Percentiles rank a stretch among this genome's conserved stretches.
phyloP scores from a whole-genome alignment of 2,888 invertebrate species.

The Pelosia muscerda region DNA sequence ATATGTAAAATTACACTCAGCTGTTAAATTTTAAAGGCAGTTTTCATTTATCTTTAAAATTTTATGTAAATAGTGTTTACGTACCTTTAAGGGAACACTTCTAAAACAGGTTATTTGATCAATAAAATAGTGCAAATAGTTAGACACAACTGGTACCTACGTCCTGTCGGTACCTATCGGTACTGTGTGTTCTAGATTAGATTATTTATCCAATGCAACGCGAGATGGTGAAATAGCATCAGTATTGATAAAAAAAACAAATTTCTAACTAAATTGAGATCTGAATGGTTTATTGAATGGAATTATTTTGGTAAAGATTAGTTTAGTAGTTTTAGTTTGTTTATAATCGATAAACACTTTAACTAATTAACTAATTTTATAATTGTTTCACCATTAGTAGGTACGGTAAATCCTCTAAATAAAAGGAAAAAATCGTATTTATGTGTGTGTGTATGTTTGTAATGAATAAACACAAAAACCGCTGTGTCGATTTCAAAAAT shows the following conservation, averaged over 20 bases:
- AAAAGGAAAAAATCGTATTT: too few species aligned
- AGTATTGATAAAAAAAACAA: not conserved
- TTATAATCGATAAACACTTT: too few species aligned
- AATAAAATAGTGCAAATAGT: constrained; percentile 6
- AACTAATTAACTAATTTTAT: too few species aligned
- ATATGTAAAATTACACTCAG: too few species aligned
- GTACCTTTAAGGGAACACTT: not conserved
- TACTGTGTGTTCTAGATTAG: constrained; percentile 8
- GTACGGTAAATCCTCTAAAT: too few species aligned
- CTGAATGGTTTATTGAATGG: not conserved
- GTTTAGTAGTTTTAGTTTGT: not conserved
- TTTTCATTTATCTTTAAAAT: not conserved
- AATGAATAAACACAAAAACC: too few species aligned
- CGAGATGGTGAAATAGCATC: not conserved
- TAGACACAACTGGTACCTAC: not conserved
- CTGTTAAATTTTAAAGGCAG: not conserved
- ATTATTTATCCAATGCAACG: not conserved
- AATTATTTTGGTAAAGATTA: not conserved
- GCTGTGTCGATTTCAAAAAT: too few species aligned
- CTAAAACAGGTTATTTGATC: constrained; percentile 1
- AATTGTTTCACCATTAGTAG: too few species aligned
- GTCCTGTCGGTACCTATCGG: not conserved
- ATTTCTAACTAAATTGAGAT: too few species aligned
- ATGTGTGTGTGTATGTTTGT: too few species aligned
- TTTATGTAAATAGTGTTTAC: not conserved